phyloP scores from a whole-genome alignment of 2,888 invertebrate genomes.

The Stenurella melanura region DNA sequence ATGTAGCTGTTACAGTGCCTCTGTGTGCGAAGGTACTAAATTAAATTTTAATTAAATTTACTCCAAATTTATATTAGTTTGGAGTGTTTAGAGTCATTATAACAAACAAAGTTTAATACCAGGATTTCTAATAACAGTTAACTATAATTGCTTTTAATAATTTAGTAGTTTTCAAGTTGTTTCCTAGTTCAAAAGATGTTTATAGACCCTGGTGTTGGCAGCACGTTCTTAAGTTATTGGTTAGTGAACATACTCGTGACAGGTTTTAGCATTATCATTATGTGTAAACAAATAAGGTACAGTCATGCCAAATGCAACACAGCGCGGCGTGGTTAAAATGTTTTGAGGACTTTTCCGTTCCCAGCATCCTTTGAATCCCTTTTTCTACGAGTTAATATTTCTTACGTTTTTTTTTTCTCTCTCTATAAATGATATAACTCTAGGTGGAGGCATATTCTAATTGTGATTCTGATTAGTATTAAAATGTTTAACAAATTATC shows the following conservation, averaged over 20 bases:
- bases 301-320: too few species aligned
- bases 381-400: too few species aligned
- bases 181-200: background rate
- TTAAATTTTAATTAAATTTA: constrained; percentile 17
- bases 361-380: too few species aligned
- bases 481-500: too few species aligned
- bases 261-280: too few species aligned
- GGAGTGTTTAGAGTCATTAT: background rate
- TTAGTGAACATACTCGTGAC: background rate
- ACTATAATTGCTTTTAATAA: background rate
- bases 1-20: background rate
- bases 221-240: background rate
- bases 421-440: too few species aligned
- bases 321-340: too few species aligned
- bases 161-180: background rate
- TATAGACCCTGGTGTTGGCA: background rate
- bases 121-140: background rate
- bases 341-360: too few species aligned
- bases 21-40: background rate
- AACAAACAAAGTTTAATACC: constrained; percentile 5
- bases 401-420: too few species aligned
- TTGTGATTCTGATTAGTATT: too few species aligned
- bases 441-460: too few species aligned
- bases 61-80: background rate
- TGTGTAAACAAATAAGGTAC: too few species aligned